A percentile compares a stretch with the other conserved stretches of the same genome.
Evolutionary conservation across 2,888 invertebrate genomes (phyloP).

Genomic region (Chloromyia formosa): DNA sequence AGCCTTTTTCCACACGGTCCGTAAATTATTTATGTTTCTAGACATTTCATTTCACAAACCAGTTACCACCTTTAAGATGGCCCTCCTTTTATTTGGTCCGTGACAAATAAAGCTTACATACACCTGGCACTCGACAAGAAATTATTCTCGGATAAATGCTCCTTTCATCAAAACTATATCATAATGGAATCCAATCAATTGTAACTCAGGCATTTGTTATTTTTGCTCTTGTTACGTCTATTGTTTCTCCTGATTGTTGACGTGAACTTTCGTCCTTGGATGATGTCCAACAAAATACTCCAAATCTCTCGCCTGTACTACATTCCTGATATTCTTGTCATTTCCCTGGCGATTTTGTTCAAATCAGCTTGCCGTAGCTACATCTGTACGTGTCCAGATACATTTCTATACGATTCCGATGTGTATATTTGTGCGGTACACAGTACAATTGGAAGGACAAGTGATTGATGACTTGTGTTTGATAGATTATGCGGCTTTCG

Average conservation of each 20-base stretch:
- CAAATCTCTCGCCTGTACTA: not conserved
- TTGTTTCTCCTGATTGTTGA: constrained; percentile 26
- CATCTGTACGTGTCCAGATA: too few species aligned
- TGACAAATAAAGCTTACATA: too few species aligned
- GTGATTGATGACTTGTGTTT: constrained; percentile 39
- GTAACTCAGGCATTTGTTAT: not conserved
- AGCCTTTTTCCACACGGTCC: too few species aligned
- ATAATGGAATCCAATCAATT: constrained; percentile 11
- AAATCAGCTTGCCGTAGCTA: constrained; percentile 9
- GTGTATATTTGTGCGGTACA: too few species aligned
- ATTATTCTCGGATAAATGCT: too few species aligned
- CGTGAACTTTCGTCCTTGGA: constrained; percentile 8
- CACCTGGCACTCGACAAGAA: too few species aligned
- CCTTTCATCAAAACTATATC: not conserved
- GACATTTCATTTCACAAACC: too few species aligned
- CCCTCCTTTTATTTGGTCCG: too few species aligned
- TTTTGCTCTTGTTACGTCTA: not conserved
- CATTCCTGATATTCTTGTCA: constrained; percentile 6
- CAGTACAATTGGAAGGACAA: constrained; percentile 18
- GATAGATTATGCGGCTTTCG: constrained; percentile 31
- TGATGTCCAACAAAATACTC: not conserved
- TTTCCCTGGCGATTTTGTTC: constrained; percentile 30
- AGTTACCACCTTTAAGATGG: too few species aligned
- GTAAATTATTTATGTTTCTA: too few species aligned
- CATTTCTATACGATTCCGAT: too few species aligned